Base-by-base conservation (phyloP, 2,113 vertebrate genomes). In the Nothocercus julius region DNA sequence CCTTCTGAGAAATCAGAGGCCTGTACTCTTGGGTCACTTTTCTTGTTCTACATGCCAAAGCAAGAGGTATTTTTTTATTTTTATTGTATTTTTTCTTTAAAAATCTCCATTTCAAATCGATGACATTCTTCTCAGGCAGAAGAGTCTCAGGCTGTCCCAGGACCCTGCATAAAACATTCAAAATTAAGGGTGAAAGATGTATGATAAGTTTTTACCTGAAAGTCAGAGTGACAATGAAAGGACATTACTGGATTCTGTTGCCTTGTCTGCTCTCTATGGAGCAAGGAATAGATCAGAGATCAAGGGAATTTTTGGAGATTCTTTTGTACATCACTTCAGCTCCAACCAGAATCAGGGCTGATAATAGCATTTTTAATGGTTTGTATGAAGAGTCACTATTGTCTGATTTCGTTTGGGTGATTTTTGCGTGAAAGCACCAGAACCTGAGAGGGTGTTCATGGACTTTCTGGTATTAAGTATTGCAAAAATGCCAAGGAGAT, bases 151-250 rank as follows among this genome's bases (percentile, higher is more conserved):
- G 40, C 30, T 18, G 22, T 24, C 44, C 38, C 10, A 0, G 22
- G 15, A 27, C 78, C 45, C 16, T 54, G 51, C 28, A 74, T 32
- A 80, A 61, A 63, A 62, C 4, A 58, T 28, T 61, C 5, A 47
- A 42, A 56, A 0, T 5, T 30, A 16, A 53, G 11, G 8, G 2
- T 62, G 49, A 68, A 16, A 63, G 13, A 20, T 0, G n/a, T 22
- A 73, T 69, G 13, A 51, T 22, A 19, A 12, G 9, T 32, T 82
- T 85, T 22, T 21, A 61, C 21, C 19, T 38, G 13, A 40, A 87
- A 53, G 20, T 11, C 49, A 76, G 14, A 18, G 25, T 69, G n/a
- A 25, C 44, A 87, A 10, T 8, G 9, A 63, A 54, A 69, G 61
- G 9, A 1, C 14, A 8, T 36, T 77, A 4, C 28, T 27, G 36